Percentiles rank a stretch among this genome's conserved stretches.
Evolutionary conservation across 2,113 vertebrate genomes (phyloP).

Genomic region (Oncorhynchus mykiss): DNA sequence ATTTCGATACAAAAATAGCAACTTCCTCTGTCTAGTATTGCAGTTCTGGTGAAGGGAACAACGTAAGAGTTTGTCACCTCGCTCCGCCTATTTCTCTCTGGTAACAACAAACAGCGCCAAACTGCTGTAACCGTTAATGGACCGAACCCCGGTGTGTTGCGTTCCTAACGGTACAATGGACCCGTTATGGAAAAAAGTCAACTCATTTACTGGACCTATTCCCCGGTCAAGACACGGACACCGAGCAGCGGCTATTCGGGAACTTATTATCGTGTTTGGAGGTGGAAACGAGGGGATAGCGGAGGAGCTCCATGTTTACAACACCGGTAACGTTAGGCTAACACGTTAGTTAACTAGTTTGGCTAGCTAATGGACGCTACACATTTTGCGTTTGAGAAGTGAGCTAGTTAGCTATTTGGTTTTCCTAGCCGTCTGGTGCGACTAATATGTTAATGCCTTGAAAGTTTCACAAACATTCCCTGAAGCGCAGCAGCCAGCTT

Average conservation of each 20-base stretch:
- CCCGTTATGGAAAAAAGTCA: slow-evolving; percentile 86
- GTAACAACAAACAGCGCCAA: slow-evolving; percentile 64
- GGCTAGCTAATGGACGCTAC: neutral
- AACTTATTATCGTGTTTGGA: slow-evolving; percentile 90
- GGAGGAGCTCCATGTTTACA: slow-evolving; percentile 93
- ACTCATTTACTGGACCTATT: slow-evolving; percentile 83
- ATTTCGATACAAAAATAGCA: too few species aligned
- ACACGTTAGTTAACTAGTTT: neutral
- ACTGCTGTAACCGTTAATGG: slow-evolving; percentile 19
- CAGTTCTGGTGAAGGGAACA: neutral
- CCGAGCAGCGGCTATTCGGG: slow-evolving; percentile 87
- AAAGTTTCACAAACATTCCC: neutral
- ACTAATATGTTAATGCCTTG: neutral
- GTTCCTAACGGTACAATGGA: slow-evolving; percentile 30
- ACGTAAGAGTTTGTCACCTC: neutral
- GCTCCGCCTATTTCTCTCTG: slow-evolving; percentile 44
- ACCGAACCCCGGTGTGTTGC: neutral
- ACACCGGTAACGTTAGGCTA: slow-evolving; percentile 79
- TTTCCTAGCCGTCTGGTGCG: too few species aligned
- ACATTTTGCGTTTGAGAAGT: too few species aligned
- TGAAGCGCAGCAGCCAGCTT: neutral
- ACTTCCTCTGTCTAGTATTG: too few species aligned
- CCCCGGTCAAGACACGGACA: slow-evolving; percentile 93
- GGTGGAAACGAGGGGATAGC: slow-evolving; percentile 95
- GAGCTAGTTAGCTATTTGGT: too few species aligned